phyloP scores from a whole-genome alignment of 2,797 vertebrate genomes.

The Trematomus bernacchii region DNA sequence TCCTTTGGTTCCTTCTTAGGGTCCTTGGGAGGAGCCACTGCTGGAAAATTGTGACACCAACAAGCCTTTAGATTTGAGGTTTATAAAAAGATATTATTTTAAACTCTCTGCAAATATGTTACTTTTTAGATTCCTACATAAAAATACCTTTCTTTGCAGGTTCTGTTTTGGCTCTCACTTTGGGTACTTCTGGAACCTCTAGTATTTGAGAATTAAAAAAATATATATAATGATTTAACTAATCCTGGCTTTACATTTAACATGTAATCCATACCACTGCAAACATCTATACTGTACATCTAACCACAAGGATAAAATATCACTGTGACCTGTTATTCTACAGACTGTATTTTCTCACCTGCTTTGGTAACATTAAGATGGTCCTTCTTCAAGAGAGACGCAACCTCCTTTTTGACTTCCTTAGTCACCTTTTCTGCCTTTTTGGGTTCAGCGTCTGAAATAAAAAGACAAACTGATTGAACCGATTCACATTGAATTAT shows the following conservation, averaged over 20 bases:
- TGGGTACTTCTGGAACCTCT: too few species aligned
- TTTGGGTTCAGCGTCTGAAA: constrained; percentile 53
- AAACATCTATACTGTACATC: background rate
- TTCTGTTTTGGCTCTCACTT: constrained; percentile 48
- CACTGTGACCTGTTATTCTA: background rate
- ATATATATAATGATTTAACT: too few species aligned
- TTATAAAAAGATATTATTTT: background rate
- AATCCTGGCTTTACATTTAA: too few species aligned
- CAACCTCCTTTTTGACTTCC: constrained; percentile 38
- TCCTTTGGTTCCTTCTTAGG: constrained; percentile 45
- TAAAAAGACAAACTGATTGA: constrained; percentile 6
- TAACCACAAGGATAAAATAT: background rate
- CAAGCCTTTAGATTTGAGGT: constrained; percentile 29
- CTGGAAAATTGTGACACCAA: background rate
- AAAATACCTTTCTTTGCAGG: constrained; percentile 52
- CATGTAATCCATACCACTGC: background rate
- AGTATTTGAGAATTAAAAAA: background rate
- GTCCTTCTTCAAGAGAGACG: constrained; percentile 59
- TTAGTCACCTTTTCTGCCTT: constrained; percentile 34
- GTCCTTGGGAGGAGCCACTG: background rate
- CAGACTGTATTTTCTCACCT: constrained; percentile 49
- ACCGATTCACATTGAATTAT: background rate
- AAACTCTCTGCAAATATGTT: background rate
- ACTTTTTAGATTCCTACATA: too few species aligned
- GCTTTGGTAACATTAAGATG: constrained; percentile 70